Percentiles rank a stretch among this genome's conserved stretches.
Conservation (phyloP, 1,140 invertebrate species). For the Drosophila suzukii region DNA sequence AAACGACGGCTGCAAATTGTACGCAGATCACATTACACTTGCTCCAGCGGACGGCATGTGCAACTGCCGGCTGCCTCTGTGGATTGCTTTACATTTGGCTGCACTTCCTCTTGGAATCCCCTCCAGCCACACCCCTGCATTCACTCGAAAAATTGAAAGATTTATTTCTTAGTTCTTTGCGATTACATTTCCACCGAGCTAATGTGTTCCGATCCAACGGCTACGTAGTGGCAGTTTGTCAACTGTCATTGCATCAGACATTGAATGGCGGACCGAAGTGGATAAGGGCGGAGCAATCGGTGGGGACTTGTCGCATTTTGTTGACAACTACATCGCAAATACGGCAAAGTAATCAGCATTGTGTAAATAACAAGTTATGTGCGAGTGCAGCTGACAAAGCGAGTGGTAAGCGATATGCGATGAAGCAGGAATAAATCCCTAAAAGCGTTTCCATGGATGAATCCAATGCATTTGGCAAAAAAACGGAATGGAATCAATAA, state of each 20-base stretch:
- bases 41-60: constrained; percentile 47
- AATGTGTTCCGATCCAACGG: constrained; percentile 77
- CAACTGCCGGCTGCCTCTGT: constrained; percentile 49
- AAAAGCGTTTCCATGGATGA: constrained; percentile 7
- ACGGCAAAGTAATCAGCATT: constrained; percentile 65
- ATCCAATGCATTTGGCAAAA: constrained; percentile 3
- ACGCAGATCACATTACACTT: constrained; percentile 78
- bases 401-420: constrained; percentile 53
- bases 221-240: constrained; percentile 68
- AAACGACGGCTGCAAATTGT: constrained; percentile 77
- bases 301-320: constrained; percentile 49
- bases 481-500: constrained; percentile 2
- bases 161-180: constrained; percentile 79
- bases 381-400: constrained; percentile 47
- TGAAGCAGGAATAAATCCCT: constrained; percentile 29
- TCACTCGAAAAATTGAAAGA: constrained; percentile 79
- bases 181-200: constrained; percentile 77
- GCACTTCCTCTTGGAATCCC: constrained; percentile 46
- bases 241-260: constrained; percentile 71
- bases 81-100: constrained; percentile 76
- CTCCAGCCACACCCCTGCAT: constrained; percentile 18
- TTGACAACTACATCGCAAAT: constrained; percentile 65
- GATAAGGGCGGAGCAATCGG: neutral
- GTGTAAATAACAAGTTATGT: constrained; percentile 61
- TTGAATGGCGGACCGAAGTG: constrained; percentile 41